Evolutionary conservation across 2,797 vertebrate species (phyloP), one percentile per base, ranked within the genome.

Genomic region (Epinephelus awoara): DNA sequence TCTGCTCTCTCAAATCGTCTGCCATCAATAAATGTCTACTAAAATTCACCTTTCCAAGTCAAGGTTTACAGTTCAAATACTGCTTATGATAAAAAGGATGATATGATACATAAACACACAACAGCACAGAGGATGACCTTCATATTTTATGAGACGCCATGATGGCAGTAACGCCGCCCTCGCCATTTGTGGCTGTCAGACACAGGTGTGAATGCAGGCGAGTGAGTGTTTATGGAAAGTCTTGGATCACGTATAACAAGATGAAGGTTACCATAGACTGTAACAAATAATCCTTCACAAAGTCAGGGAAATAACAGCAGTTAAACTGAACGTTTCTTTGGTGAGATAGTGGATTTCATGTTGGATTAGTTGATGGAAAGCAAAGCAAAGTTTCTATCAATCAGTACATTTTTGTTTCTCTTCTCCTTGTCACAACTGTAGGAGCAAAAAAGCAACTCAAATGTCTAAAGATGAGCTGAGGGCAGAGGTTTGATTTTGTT

Each of bases 41-140:
- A 23, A 49, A 63, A 70, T 49, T 9, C 17, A 59, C 14, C 2
- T 63, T 23, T n/a, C n/a, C 46, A 38, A 19, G 23, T 46, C 15
- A 62, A 11, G 42, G 49, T 74, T 69, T 19, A 56, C 38, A 40
- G 23, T 64, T 87, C 15, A 80, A 82, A 65, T 23, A 42, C 19
- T 27, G 25, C 13, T 27, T 2, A 40, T 6, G 19, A 44, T 67
- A 13, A 62, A 72, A 46, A 59, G 2, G 17, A 56, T 40, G 25
- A 63, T 46, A n/a, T 19, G 54, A 71, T 27, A 13, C 21, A 46
- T 55, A 61, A 73, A 81, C 29, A 77, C 54, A 67, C 50, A 61
- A 61, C 14, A 44, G 34, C 42, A 34, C 29, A 5, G 19, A 54
- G 63, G 54, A 68, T 76, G 67, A 75, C 85, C 76, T 85, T 85